These are phyloP conservation scores for Drosophila imparisetae DNA, from an alignment of 2,888 invertebrate genomes.

Conservation along the genomic window DNA sequence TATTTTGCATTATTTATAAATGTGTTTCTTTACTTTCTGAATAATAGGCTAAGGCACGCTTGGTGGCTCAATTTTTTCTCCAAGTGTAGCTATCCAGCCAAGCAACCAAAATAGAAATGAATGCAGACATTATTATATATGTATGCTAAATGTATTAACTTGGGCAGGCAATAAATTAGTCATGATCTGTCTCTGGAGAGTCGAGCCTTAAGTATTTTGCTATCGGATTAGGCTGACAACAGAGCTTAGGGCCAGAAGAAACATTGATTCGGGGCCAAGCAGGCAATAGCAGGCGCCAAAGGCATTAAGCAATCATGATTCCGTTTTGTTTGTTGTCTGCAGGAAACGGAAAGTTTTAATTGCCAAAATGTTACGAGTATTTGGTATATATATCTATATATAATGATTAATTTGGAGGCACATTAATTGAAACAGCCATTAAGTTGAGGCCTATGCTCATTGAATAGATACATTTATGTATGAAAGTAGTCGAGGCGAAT, in stretches of 20 bases:
- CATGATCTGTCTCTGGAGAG: slow-evolving; percentile 11
- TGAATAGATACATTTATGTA: slow-evolving; percentile 60
- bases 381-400: not conserved
- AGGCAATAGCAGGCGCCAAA: slow-evolving; percentile 37
- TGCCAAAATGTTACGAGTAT: slow-evolving; percentile 9
- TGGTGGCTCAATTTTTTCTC: not conserved
- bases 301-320: slow-evolving; percentile 30
- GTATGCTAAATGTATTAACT: slow-evolving; percentile 17
- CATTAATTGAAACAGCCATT: slow-evolving; percentile 52
- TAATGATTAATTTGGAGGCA: slow-evolving; percentile 10
- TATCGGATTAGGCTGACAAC: slow-evolving; percentile 39
- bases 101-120: slow-evolving; percentile 25
- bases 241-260: slow-evolving; percentile 32
- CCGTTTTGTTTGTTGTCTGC: slow-evolving; percentile 8
- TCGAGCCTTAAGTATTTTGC: slow-evolving; percentile 21
- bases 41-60: not conserved
- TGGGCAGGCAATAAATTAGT: slow-evolving; percentile 34
- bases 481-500: slow-evolving; percentile 47
- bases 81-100: slow-evolving; percentile 24
- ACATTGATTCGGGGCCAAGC: slow-evolving; percentile 29
- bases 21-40: not conserved
- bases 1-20: not conserved
- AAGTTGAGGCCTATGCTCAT: slow-evolving; percentile 6
- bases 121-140: slow-evolving; percentile 9
- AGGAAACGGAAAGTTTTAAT: slow-evolving; percentile 29